Evolutionary conservation across 2,888 invertebrate genomes (phyloP), one percentile per base, ranked within the genome.

Genomic region (Nymphalis urticae): DNA sequence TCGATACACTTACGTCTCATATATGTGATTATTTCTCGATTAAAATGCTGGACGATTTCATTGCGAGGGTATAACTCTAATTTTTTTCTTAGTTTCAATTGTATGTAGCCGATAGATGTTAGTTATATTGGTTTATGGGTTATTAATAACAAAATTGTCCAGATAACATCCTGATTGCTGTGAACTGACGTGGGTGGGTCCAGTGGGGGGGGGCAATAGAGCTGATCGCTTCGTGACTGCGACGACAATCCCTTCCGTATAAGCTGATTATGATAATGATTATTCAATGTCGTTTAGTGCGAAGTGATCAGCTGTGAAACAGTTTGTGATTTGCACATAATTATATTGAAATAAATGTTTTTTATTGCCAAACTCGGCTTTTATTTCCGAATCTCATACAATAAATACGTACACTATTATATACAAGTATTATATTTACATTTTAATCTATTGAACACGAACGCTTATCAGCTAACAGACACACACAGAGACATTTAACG

Each of bases 361-460:
- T 90, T 87, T 89, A 91, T 90, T 90, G 89, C 88, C 88, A 86
- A 78, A 85, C 74, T 81, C 74, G 84, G 81, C 79, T 88, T 90
- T 90, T 87, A 88, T 88, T 89, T 82, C 76, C 79, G 84, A 85
- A 84, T 82, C 80, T 76, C 79, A 83, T 88, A 86, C 78, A 89
- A 89, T 88, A 89, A 88, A 89, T 89, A 89, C 76, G 80, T 83
- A 81, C 75, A 76, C 77, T 79, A 75, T 68, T 80, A 85, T 83
- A 69, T 85, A 84, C 84, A 84, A 16, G 17, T 54, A 54, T 17
- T 13, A 56, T 56, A 56, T 56, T 56, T 56, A 56, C 54, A 56
- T 3, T 8, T 42, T 56, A 56, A 56, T 32, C 17, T 56, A 56
- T 32, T 56, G 54, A 56, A 56, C 54, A 56, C 54, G 54, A 53